Evolutionary conservation across 2,888 invertebrate genomes (phyloP).

Genomic region (Euproctis similis): DNA sequence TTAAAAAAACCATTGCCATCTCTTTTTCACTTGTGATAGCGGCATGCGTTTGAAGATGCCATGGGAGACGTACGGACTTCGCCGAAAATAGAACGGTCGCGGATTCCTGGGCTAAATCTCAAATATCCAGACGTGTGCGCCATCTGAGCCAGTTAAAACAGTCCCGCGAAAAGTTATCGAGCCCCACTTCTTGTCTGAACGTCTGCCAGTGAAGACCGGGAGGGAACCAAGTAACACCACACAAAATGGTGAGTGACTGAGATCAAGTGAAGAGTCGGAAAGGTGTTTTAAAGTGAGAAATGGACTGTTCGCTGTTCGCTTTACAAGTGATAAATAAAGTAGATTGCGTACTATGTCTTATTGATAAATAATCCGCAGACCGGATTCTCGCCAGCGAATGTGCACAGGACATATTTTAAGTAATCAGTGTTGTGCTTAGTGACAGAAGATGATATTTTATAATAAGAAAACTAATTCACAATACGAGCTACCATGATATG

Average conservation of each 20-base stretch:
- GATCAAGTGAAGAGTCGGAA: constrained; percentile 66
- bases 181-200: constrained; percentile 87
- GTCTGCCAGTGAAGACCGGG: constrained; percentile 83
- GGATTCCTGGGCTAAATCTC: constrained; percentile 78
- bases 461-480: constrained; percentile 29
- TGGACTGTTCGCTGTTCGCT: constrained; percentile 53
- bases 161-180: constrained; percentile 78
- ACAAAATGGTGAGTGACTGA: constrained; percentile 80
- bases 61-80: constrained; percentile 51
- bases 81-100: constrained; percentile 73
- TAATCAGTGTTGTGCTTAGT: constrained; percentile 59
- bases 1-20: constrained; percentile 45
- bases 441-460: constrained; percentile 50
- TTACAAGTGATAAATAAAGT: constrained; percentile 45
- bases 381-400: constrained; percentile 52
- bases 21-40: constrained; percentile 39
- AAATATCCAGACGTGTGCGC: constrained; percentile 80
- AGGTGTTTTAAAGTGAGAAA: constrained; percentile 63
- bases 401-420: constrained; percentile 23
- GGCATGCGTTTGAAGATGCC: constrained; percentile 38
- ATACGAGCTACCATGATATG: constrained; percentile 40
- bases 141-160: constrained; percentile 86
- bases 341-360: constrained; percentile 35
- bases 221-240: constrained; percentile 78
- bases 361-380: constrained; percentile 57